Base-by-base conservation (phyloP, 2,797 vertebrate genomes). In the Bryconaethiops microstoma region DNA sequence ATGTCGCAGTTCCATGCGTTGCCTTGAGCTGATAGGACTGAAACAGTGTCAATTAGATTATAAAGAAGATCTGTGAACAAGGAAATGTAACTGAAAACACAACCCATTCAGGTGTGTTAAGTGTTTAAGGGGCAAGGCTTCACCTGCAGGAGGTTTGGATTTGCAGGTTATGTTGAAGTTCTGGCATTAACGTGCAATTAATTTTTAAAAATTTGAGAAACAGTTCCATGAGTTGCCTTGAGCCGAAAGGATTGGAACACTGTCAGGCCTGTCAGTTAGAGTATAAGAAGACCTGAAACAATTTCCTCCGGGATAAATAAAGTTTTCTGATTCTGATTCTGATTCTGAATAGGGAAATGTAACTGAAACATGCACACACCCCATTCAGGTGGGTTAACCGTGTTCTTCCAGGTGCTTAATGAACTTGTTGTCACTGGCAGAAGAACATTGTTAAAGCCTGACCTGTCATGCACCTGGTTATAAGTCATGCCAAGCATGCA, bases 361-460 rank as follows among this genome's bases (percentile, higher is more conserved):
- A 10, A 57, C 16, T 74, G 12, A 50, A 12, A 48, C 40, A 42
- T 7, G 40, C 48, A 45, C 42, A 45, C 42, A 45, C 9, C 6
- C 42, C 42, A 45, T 45, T 45, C 42, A 45, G 42, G 42, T 45
- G 42, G 2, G 42, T 40, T 55, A 60, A 39, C 7, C 45, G 9
- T 35, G 68, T 72, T 7, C 23, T 68, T 23, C 0, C 35, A 55
- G 57, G 62, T 16, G 35, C 29, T 68, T 74, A 42, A 81, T 76
- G 23, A 29, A 5, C 23, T 29, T 67, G 54, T 65, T 67, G 54
- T 65, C 40, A 48, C 40, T 72, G 73, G 40, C 74, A 72, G 52
- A 59, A 52, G 64, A 73, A 77, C 23, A 71, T 17, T 48, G 50
- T 45, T 69, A 50, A 17, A 48, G 50, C 75, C 59, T 76, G 50